Evolutionary conservation across 2,888 invertebrate species (phyloP).

Genomic region (Cheilosia pagana): DNA sequence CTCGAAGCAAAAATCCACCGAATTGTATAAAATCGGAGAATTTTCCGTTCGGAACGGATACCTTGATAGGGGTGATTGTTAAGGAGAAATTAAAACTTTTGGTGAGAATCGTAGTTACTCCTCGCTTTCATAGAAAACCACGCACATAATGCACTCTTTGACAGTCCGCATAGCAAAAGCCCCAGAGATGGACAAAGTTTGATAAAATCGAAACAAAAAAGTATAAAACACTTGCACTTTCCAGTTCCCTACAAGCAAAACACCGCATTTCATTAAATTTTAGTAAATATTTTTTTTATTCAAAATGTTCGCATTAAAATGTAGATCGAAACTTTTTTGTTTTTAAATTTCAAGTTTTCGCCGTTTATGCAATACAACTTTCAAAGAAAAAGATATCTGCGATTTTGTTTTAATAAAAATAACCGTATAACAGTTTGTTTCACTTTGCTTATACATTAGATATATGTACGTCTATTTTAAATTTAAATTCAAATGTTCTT

Average conservation of each 20-base stretch:
- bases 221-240: background rate
- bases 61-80: too few species aligned
- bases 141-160: too few species aligned
- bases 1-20: too few species aligned
- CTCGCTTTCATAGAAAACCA: too few species aligned
- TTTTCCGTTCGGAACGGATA: too few species aligned
- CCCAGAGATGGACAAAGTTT: too few species aligned
- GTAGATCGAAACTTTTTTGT: conserved; percentile 27
- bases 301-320: conserved; percentile 63
- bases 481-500: conserved; percentile 55
- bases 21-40: too few species aligned
- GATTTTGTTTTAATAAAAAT: conserved; percentile 31
- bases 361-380: conserved; percentile 13
- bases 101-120: too few species aligned
- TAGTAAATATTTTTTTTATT: conserved; percentile 63
- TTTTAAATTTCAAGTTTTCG: conserved; percentile 24
- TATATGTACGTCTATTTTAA: conserved; percentile 24
- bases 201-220: too few species aligned
- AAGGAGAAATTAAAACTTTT: too few species aligned
- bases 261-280: conserved; percentile 35
- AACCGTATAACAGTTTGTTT: conserved; percentile 17
- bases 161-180: too few species aligned
- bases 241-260: background rate
- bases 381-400: background rate
- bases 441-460: conserved; percentile 1